Evolutionary conservation across 2,797 vertebrate species (phyloP).

Genomic region (Sebastes alutus): DNA sequence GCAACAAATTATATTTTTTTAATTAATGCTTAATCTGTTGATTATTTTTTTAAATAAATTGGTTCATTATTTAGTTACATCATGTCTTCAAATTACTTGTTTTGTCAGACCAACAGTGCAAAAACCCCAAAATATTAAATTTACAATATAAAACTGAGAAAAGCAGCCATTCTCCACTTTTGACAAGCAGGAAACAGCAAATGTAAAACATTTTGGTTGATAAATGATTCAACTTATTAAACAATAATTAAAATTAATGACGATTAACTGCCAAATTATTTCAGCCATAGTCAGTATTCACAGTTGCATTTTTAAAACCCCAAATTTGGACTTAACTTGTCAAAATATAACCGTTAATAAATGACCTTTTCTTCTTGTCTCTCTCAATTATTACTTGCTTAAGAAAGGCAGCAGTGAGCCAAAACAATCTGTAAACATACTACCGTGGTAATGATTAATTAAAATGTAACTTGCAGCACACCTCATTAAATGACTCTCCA

Average conservation of each 20-base stretch:
- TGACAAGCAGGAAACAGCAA: fast-evolving
- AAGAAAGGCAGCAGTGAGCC: background rate
- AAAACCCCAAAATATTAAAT: background rate
- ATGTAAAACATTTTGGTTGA: background rate
- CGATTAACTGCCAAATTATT: background rate
- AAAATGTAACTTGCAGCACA: background rate
- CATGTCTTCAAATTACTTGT: background rate
- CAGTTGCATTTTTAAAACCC: background rate
- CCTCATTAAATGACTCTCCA: background rate
- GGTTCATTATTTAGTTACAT: background rate
- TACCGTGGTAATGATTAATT: background rate
- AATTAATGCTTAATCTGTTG: background rate
- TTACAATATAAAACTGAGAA: background rate
- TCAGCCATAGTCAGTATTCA: background rate
- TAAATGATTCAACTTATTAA: background rate
- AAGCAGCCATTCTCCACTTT: background rate
- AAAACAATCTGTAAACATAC: background rate
- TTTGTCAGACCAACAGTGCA: background rate
- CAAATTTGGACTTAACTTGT: background rate
- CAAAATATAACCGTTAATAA: background rate
- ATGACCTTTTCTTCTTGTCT: background rate
- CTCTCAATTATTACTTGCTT: background rate
- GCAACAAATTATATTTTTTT: background rate
- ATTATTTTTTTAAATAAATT: background rate
- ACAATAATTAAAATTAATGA: background rate